Conservation (phyloP, 2,888 invertebrate genomes). For the Sericinus montela region DNA sequence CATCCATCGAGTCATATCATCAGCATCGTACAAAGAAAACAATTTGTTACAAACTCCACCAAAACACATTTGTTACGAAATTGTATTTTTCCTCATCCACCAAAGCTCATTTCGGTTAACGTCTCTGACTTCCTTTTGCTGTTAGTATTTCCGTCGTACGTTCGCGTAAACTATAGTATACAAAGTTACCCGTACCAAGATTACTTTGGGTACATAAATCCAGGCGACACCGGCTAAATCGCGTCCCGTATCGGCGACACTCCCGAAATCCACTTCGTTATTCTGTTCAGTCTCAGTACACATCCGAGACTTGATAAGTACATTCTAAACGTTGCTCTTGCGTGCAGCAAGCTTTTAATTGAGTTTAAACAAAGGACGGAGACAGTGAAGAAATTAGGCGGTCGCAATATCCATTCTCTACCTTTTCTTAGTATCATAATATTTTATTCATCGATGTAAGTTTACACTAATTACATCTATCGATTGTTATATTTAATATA, state of each 20-base stretch:
- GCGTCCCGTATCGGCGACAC: constrained; percentile 1
- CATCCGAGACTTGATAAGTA: constrained; percentile 22
- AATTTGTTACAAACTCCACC: no score
- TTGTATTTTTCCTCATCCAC: no score
- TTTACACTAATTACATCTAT: no score
- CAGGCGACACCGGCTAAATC: constrained; percentile 1
- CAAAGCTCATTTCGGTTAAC: neutral
- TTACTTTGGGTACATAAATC: constrained; percentile 23
- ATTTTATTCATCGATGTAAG: no score
- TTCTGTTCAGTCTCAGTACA: neutral
- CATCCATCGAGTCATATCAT: no score
- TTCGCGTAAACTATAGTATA: constrained; percentile 19
- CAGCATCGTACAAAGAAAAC: no score
- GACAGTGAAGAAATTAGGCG: constrained; percentile 2
- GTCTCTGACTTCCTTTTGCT: neutral
- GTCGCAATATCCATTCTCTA: neutral
- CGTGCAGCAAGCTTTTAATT: constrained; percentile 54
- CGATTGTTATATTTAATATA: no score
- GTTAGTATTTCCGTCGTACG: constrained; percentile 20
- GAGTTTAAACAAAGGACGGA: constrained; percentile 55
- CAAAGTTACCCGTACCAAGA: neutral
- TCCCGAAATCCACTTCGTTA: constrained; percentile 3
- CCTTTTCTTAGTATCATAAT: no score
- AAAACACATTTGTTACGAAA: no score
- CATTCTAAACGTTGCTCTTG: constrained; percentile 36